A percentile compares a stretch with the other conserved stretches of the same genome.
These are phyloP conservation scores for Monopis laevigella DNA, from an alignment of 2,888 invertebrate genomes.

Conservation along the genomic window DNA sequence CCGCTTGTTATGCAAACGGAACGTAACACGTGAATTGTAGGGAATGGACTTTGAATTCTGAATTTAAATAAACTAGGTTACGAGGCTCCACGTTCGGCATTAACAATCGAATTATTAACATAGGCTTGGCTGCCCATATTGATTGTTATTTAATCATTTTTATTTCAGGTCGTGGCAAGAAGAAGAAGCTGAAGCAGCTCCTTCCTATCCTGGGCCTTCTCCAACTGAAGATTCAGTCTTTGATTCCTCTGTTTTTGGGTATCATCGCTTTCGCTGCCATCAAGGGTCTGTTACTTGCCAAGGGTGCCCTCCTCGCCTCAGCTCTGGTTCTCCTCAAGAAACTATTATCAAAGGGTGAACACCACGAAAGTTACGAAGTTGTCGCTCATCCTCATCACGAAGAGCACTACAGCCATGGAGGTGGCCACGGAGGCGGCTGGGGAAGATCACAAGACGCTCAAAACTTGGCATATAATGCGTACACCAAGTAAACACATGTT, in stretches of 20 bases:
- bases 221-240: conserved; percentile 80
- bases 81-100: conserved; percentile 2
- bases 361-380: conserved; percentile 79
- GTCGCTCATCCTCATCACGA: conserved; percentile 75
- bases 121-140: background rate
- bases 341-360: conserved; percentile 73
- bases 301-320: conserved; percentile 82
- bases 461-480: conserved; percentile 77
- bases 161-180: conserved; percentile 78
- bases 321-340: conserved; percentile 75
- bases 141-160: conserved; percentile 12
- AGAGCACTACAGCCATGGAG: conserved; percentile 64
- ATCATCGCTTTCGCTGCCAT: conserved; percentile 80
- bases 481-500: conserved; percentile 46
- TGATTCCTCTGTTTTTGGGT: conserved; percentile 80
- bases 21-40: conserved; percentile 59
- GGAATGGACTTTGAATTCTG: conserved; percentile 22
- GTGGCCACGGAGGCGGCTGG: conserved; percentile 66
- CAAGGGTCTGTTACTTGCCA: conserved; percentile 85
- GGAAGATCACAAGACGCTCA: conserved; percentile 75
- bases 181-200: conserved; percentile 81
- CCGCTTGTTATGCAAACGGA: conserved; percentile 55
- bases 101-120: conserved; percentile 1
- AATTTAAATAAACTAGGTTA: conserved; percentile 6
- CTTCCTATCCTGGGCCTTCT: conserved; percentile 78